Evolutionary conservation across 2,888 invertebrate species (phyloP), one percentile per base, ranked within the genome.

Genomic region (Apodemia duryi): DNA sequence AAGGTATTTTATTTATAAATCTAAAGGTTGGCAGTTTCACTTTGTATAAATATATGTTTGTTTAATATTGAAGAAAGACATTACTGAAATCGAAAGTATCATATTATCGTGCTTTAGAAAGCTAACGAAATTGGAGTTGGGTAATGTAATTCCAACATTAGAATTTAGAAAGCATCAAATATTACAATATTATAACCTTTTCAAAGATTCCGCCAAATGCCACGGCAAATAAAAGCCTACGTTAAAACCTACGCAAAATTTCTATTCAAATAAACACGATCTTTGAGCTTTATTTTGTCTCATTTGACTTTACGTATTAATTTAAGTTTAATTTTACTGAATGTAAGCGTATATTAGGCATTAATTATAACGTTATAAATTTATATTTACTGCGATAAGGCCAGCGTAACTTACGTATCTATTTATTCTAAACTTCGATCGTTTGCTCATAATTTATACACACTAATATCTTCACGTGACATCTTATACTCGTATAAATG

Each of bases 121-220:
- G 54, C 28, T 28, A 29, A 43, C 3, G 10, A 43, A 43, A 43
- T 43, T 43, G 43, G 11, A 57, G 2, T 29, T 11, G 29, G 4
- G 29, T 29, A 57, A 57, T 29, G 54, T 57, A 6, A 57, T 57
- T 29, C 29, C 11, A 57, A 57, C 29, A 57, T 57, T 11, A 29
- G 29, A 57, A 57, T 11, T n/a, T 11, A 11, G 13, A 32, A 32
- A 57, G 29, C 32, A 32, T 57, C 54, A 72, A 72, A 65, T 65
- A 66, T 65, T 66, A 69, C 65, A 63, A 61, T 66, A 63, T 66
- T 68, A 62, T 62, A 61, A 64, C 64, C 64, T 66, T 65, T 69
- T 68, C 64, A 67, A 71, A 67, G 65, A 29, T 29, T 64, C 65
- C 66, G 52, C 63, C 67, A 60, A 66, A 67, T 68, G 65, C 63